Evolutionary conservation across 2,113 vertebrate species (phyloP), one percentile per base, ranked within the genome.

Genomic region (Sciurus niger): DNA sequence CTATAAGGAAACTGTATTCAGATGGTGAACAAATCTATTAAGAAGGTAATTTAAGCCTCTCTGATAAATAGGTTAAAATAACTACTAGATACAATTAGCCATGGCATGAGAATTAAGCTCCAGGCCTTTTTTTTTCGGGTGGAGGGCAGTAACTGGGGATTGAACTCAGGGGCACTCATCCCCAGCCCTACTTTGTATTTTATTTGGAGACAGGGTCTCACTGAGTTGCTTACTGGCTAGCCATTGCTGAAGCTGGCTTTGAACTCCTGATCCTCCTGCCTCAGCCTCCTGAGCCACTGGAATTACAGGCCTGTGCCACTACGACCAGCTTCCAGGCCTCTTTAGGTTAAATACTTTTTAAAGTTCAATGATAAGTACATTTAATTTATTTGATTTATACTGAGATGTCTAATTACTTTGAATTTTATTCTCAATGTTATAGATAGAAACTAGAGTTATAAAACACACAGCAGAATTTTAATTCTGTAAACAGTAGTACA

Each of bases 381-480:
- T 93, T 93, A 77, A 51, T 14, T 83, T 83, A 58, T 22, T 89
- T 96, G 76, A 80, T 20, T 93, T 76, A 84, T 24, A 94, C 40
- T 37, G 63, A 77, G 51, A 72, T 43, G 60, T 87, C 22, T 48
- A 28, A 51, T 90, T 87, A 70, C 73, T 77, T 82, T 90, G 65
- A 88, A 65, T 88, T 65, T 90, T 92, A 91, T 20, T 92, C 67
- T 93, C 43, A 43, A 3, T 89, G 28, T 46, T 88, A 87, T 1
- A 95, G 37, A 43, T 25, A 90, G 83, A 93, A 96, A 77, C 40
- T 73, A 89, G 53, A 95, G 12, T 88, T 93, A 37, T 70, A 89
- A 87, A 96, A 67, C 37, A 51, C 60, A 43, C 0, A 30, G 40
- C 4, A 67, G 51, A 55, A 60, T 70, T 91, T 77, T 67, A 68